Conservation (phyloP, 1,140 invertebrate species). For the Cyclina sinensis region DNA sequence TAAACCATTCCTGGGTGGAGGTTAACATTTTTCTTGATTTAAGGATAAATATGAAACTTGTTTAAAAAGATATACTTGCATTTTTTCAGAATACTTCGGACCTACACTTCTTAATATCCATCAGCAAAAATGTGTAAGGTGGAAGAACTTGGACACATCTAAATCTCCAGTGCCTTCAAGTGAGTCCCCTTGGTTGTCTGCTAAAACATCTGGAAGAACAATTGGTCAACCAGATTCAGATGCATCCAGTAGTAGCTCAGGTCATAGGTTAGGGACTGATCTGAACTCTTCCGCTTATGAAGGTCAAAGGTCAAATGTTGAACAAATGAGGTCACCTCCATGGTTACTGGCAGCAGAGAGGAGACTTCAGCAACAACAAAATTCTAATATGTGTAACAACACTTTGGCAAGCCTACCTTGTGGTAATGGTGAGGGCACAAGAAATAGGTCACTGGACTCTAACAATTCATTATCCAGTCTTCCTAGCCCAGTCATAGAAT, state of each 20-base stretch:
- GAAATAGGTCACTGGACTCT: not conserved
- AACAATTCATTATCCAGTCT: not conserved
- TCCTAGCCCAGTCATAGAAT: not conserved
- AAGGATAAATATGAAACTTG: too few species aligned
- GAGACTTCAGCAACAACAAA: slow-evolving; percentile 22
- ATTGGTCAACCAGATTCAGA: not conserved
- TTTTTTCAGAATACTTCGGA: slow-evolving; percentile 41
- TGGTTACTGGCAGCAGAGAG: slow-evolving; percentile 54
- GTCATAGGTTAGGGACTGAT: not conserved
- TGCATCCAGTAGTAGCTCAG: not conserved
- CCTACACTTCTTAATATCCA: not conserved
- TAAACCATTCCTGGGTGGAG: too few species aligned
- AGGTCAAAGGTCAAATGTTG: not conserved
- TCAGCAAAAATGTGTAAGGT: slow-evolving; percentile 14
- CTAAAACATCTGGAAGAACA: not conserved
- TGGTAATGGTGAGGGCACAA: not conserved
- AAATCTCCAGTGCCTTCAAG: not conserved
- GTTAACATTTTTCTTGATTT: too few species aligned
- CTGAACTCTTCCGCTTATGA: not conserved
- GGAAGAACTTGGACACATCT: not conserved
- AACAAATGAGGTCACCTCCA: slow-evolving; percentile 29
- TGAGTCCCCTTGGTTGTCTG: slow-evolving; percentile 26
- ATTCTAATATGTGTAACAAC: not conserved
- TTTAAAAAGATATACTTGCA: too few species aligned
- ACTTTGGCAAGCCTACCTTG: not conserved